phyloP scores from a whole-genome alignment of 2,888 invertebrate species.

The Syrista parreyssii region DNA sequence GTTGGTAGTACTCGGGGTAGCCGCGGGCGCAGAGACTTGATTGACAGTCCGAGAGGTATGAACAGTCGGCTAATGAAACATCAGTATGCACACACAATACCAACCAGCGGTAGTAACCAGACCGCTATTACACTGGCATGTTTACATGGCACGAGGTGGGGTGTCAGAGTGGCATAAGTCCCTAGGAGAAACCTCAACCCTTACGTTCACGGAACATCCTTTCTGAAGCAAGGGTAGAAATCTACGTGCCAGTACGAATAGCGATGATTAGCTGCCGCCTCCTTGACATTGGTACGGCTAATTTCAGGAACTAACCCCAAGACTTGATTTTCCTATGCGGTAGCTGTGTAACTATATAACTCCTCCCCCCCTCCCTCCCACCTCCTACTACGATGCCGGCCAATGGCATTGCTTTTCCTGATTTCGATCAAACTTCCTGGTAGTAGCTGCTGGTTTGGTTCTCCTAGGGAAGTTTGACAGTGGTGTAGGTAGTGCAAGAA shows the following conservation, averaged over 20 bases:
- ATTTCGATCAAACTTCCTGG: neutral
- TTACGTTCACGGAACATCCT: neutral
- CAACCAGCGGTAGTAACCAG: conserved; percentile 28
- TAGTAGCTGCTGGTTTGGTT: neutral
- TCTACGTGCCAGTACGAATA: neutral
- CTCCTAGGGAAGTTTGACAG: neutral
- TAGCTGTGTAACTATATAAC: neutral
- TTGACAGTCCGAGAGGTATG: conserved; percentile 58
- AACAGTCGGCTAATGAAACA: conserved; percentile 63
- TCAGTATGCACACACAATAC: conserved; percentile 59
- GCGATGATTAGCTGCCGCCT: neutral
- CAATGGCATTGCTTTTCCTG: neutral
- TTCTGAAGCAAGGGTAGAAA: neutral
- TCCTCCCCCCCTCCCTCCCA: too few relatives aligned
- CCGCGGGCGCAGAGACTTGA: conserved; percentile 55
- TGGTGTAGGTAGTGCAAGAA: neutral
- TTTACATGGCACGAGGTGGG: conserved; percentile 23
- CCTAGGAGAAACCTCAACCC: neutral
- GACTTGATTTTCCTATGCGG: neutral
- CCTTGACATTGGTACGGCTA: neutral
- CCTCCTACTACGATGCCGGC: neutral
- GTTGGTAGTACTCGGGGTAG: conserved; percentile 23
- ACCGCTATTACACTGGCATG: conserved; percentile 50
- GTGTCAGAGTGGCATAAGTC: neutral
- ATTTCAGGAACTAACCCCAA: neutral